A percentile compares a stretch with the other conserved stretches of the same genome.
These are phyloP conservation scores for Chaenodraco wilsoni DNA, from an alignment of 2,797 vertebrate species.

Conservation along the genomic window DNA sequence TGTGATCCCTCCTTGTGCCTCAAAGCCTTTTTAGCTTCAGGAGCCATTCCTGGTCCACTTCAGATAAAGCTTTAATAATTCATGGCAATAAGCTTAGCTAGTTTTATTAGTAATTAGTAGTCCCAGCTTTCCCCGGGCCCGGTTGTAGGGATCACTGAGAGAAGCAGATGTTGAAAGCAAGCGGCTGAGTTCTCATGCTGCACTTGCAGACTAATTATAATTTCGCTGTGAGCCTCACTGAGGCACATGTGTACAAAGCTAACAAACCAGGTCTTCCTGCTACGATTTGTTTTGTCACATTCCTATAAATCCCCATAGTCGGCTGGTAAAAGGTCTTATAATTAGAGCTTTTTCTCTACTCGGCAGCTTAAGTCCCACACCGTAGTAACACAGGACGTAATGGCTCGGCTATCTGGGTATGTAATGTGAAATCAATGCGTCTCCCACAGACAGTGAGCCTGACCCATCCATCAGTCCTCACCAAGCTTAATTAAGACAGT, in stretches of 20 bases:
- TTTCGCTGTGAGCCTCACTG: conserved; percentile 83
- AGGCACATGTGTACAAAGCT: conserved; percentile 77
- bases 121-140: conserved; percentile 81
- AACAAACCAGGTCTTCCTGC: conserved; percentile 74
- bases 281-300: conserved; percentile 59
- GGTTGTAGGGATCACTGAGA: conserved; percentile 83
- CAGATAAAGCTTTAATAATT: conserved; percentile 92
- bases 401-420: conserved; percentile 50
- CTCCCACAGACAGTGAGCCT: conserved; percentile 54
- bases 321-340: conserved; percentile 25
- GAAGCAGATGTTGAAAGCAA: conserved; percentile 88
- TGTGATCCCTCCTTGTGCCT: conserved; percentile 72
- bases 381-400: conserved; percentile 48
- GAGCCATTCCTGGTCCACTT: conserved; percentile 85
- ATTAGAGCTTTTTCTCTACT: conserved; percentile 17
- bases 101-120: conserved; percentile 94
- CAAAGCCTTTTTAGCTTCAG: conserved; percentile 78
- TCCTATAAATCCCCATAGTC: conserved; percentile 39
- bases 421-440: conserved; percentile 78
- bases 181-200: conserved; percentile 83
- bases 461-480: conserved; percentile 67
- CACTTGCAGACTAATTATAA: conserved; percentile 85
- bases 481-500: conserved; percentile 77
- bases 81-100: conserved; percentile 91
- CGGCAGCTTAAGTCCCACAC: conserved; percentile 17